Percentiles rank a stretch among this genome's conserved stretches.
phyloP scores from a whole-genome alignment of 2,888 invertebrate genomes.

The Exocentrus adspersus region DNA sequence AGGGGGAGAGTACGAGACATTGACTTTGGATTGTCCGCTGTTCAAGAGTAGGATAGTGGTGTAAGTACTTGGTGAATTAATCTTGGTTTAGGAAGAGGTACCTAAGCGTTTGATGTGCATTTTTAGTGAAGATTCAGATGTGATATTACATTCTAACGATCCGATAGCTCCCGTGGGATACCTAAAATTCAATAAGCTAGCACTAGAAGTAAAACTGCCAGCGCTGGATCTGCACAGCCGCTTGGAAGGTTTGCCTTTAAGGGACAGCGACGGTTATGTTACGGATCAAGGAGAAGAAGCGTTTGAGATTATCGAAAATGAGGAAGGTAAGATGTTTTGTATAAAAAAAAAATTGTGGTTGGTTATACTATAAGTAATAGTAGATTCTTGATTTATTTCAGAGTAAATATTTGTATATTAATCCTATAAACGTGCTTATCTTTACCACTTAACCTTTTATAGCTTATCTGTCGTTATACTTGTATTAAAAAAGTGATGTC shows the following conservation, averaged over 20 bases:
- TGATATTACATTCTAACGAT: slow-evolving; percentile 90
- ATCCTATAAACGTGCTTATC: not conserved
- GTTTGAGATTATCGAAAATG: slow-evolving; percentile 49
- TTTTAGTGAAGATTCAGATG: slow-evolving; percentile 84
- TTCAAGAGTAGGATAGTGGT: slow-evolving; percentile 90
- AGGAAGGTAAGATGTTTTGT: slow-evolving; percentile 48
- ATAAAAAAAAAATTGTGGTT: no score
- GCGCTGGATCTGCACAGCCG: slow-evolving; percentile 56
- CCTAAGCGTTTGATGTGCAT: slow-evolving; percentile 6
- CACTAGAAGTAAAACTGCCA: slow-evolving; percentile 75
- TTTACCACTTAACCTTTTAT: not conserved
- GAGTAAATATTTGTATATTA: no score
- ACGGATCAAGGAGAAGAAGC: slow-evolving; percentile 61
- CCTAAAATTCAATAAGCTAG: slow-evolving; percentile 85
- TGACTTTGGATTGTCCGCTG: slow-evolving; percentile 96
- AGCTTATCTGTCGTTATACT: no score
- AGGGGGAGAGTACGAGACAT: slow-evolving; percentile 99
- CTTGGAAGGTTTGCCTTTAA: slow-evolving; percentile 58
- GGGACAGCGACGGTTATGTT: slow-evolving; percentile 60
- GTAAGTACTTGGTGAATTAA: slow-evolving; percentile 75
- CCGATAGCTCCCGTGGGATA: slow-evolving; percentile 95
- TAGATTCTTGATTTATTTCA: no score
- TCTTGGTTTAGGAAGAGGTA: no score
- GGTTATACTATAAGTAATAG: no score
- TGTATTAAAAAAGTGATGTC: no score